These are phyloP conservation scores for Drosophila heteroneura DNA, from an alignment of 2,888 invertebrate species.

Conservation along the genomic window DNA sequence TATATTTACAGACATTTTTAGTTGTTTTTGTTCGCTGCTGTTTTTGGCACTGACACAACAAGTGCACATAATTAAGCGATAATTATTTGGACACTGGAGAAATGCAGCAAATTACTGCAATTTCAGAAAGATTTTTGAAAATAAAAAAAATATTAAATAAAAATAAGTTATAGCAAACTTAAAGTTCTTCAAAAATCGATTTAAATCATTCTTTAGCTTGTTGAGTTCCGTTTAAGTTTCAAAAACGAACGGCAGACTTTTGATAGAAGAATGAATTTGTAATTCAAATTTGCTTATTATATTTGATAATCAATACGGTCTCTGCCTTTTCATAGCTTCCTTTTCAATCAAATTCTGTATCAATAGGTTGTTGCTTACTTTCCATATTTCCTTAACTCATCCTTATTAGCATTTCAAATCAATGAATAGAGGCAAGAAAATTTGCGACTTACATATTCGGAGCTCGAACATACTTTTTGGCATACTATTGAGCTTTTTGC, in stretches of 20 bases:
- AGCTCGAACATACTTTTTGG: slow-evolving; percentile 14
- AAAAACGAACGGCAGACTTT: background rate
- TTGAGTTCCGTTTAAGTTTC: background rate
- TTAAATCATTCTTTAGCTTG: background rate
- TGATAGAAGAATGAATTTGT: background rate
- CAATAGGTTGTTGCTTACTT: slow-evolving; percentile 4
- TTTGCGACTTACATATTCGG: slow-evolving; percentile 20
- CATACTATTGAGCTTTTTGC: slow-evolving; percentile 28
- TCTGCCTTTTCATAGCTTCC: background rate
- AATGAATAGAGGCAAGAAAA: slow-evolving; percentile 6
- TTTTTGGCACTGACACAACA: background rate
- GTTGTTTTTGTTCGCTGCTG: slow-evolving; percentile 23
- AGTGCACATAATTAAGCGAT: slow-evolving; percentile 79
- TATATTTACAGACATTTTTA: slow-evolving; percentile 33
- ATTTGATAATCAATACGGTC: background rate
- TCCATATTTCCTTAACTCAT: slow-evolving; percentile 19
- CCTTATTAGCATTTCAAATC: slow-evolving; percentile 27
- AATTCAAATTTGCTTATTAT: slow-evolving; percentile 2
- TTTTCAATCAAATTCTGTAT: slow-evolving; percentile 28
- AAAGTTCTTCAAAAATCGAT: background rate
- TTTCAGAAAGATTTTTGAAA: slow-evolving; percentile 19
- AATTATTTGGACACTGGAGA: slow-evolving; percentile 64
- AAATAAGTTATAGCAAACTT: slow-evolving; percentile 1
- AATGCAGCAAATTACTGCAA: slow-evolving; percentile 48
- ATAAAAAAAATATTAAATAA: slow-evolving; percentile 8